These are phyloP conservation scores for Caradrina kadenii DNA, from an alignment of 2,888 invertebrate species.

Conservation along the genomic window DNA sequence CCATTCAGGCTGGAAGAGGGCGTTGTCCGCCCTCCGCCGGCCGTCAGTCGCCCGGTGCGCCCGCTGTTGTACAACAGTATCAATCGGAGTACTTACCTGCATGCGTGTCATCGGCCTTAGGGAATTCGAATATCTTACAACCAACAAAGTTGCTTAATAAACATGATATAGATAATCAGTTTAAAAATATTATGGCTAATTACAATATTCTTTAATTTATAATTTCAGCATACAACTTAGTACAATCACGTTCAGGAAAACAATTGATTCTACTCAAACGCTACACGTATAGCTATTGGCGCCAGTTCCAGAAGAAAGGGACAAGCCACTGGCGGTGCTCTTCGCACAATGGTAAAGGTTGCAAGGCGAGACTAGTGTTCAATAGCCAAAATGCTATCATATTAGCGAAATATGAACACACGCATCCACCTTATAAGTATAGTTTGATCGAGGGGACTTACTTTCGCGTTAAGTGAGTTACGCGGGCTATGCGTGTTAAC, in stretches of 20 bases:
- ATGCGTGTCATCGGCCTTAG: too few relatives aligned
- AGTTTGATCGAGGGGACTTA: not conserved
- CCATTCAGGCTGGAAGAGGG: too few relatives aligned
- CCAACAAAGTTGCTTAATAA: too few relatives aligned
- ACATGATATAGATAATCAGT: too few relatives aligned
- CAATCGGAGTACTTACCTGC: too few relatives aligned
- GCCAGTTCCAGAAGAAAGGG: slow-evolving; percentile 20
- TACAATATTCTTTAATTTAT: not conserved
- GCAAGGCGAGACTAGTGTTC: slow-evolving; percentile 31
- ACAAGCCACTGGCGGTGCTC: slow-evolving; percentile 46
- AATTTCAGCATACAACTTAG: slow-evolving; percentile 26
- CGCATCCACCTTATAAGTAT: slow-evolving; percentile 11
- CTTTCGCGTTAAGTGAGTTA: not conserved
- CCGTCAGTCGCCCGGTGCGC: too few relatives aligned
- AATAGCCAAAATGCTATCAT: slow-evolving; percentile 11
- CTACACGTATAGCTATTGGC: slow-evolving; percentile 28
- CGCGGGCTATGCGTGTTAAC: too few relatives aligned
- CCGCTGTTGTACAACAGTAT: too few relatives aligned
- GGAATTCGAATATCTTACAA: too few relatives aligned
- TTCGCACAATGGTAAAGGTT: slow-evolving; percentile 33
- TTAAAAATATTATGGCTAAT: too few relatives aligned
- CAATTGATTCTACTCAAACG: slow-evolving; percentile 17
- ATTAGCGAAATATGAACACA: slow-evolving; percentile 26
- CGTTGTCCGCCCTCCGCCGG: too few relatives aligned
- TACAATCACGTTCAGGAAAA: slow-evolving; percentile 30